A percentile compares a stretch with the other conserved stretches of the same genome.
Conservation (phyloP, 2,888 invertebrate species). For the Phyllotreta cruciferae region DNA sequence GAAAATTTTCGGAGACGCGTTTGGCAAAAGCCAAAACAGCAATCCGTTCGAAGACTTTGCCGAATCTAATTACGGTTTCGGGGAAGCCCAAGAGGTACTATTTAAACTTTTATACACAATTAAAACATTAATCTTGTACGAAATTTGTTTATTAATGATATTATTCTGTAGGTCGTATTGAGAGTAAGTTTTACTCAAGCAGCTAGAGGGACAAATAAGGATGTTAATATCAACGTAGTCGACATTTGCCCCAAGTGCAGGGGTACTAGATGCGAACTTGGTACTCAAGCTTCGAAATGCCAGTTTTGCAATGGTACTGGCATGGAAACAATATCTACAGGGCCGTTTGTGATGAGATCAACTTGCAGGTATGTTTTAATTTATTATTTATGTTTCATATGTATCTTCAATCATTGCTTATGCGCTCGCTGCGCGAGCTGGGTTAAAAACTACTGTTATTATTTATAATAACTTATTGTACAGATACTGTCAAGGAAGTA, state of each 20-base stretch:
- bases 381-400: neutral
- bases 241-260: slow-evolving; percentile 91
- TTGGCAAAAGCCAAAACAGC: slow-evolving; percentile 65
- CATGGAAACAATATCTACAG: slow-evolving; percentile 84
- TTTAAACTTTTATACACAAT: neutral
- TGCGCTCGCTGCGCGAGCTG: no score
- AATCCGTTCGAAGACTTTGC: slow-evolving; percentile 81
- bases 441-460: no score
- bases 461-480: neutral
- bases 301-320: slow-evolving; percentile 94
- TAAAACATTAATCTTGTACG: neutral
- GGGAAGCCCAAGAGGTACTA: slow-evolving; percentile 85
- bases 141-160: slow-evolving; percentile 10
- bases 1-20: slow-evolving; percentile 91
- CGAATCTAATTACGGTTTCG: slow-evolving; percentile 89
- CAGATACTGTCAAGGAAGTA: slow-evolving; percentile 84
- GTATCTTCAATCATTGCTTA: no score
- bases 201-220: slow-evolving; percentile 94
- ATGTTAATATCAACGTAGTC: slow-evolving; percentile 87
- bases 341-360: slow-evolving; percentile 96
- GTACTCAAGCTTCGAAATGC: slow-evolving; percentile 90
- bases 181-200: slow-evolving; percentile 93
- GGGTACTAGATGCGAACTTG: slow-evolving; percentile 86
- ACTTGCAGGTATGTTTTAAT: slow-evolving; percentile 68
- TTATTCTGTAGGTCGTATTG: slow-evolving; percentile 73